Evolutionary conservation across 2,888 invertebrate species (phyloP).

Genomic region (Troides helena): DNA sequence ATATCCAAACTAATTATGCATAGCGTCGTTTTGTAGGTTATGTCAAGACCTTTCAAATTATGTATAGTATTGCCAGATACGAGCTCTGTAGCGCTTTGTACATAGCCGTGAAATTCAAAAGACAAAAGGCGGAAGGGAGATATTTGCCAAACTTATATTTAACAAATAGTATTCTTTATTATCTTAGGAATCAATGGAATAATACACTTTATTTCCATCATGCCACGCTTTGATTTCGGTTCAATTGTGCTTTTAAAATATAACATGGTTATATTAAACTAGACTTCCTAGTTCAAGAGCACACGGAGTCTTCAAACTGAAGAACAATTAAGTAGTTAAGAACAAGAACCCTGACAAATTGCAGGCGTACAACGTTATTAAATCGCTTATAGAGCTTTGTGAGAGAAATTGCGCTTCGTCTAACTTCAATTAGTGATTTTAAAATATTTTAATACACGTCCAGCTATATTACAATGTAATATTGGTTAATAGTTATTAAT

Average conservation of each 20-base stretch:
- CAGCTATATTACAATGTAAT: not conserved
- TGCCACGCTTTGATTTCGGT: not conserved
- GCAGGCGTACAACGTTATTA: slow-evolving; percentile 10
- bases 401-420: slow-evolving; percentile 1
- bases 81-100: too few relatives aligned
- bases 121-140: too few relatives aligned
- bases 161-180: too few relatives aligned
- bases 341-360: slow-evolving; percentile 16
- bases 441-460: not conserved
- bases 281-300: slow-evolving; percentile 11
- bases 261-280: slow-evolving; percentile 10
- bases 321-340: slow-evolving; percentile 24
- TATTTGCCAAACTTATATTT: too few relatives aligned
- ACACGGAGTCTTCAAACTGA: slow-evolving; percentile 19
- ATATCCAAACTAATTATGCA: too few relatives aligned
- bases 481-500: not conserved
- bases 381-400: slow-evolving; percentile 14
- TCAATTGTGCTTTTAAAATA: not conserved
- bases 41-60: too few relatives aligned
- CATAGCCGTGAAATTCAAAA: too few relatives aligned
- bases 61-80: too few relatives aligned
- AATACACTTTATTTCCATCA: too few relatives aligned
- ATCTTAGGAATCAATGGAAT: too few relatives aligned
- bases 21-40: too few relatives aligned
- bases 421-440: not conserved